phyloP scores from a whole-genome alignment of 1,140 invertebrate genomes.

The Drosophila sulfurigaster region DNA sequence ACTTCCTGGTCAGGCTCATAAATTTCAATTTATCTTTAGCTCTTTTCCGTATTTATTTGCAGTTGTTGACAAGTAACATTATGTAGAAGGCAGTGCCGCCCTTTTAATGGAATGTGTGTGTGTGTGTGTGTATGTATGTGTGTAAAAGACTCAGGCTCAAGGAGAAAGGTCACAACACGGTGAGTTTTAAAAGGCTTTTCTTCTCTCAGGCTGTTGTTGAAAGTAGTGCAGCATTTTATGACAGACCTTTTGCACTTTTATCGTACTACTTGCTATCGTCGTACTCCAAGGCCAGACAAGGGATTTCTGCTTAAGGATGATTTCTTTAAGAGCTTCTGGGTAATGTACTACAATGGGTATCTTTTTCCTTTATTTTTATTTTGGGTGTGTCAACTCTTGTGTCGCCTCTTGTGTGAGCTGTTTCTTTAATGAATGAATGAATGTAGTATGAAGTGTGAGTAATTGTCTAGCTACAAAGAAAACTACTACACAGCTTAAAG shows the following conservation, averaged over 20 bases:
- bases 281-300: slow-evolving; percentile 18
- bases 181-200: slow-evolving; percentile 40
- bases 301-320: slow-evolving; percentile 35
- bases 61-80: slow-evolving; percentile 72
- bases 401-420: neutral
- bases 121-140: neutral
- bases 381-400: neutral
- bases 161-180: slow-evolving; percentile 20
- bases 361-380: neutral
- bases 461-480: neutral
- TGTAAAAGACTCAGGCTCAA: neutral
- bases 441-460: neutral
- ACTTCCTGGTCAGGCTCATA: slow-evolving; percentile 73
- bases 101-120: slow-evolving; percentile 44
- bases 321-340: slow-evolving; percentile 29
- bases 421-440: slow-evolving; percentile 15
- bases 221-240: slow-evolving; percentile 52
- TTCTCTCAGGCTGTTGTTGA: slow-evolving; percentile 6
- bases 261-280: slow-evolving; percentile 1
- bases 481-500: neutral
- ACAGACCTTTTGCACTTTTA: slow-evolving; percentile 47
- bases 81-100: neutral
- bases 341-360: slow-evolving; percentile 1
- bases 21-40: slow-evolving; percentile 78
- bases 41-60: slow-evolving; percentile 66